Percentiles rank a stretch among this genome's conserved stretches.
These are phyloP conservation scores for Discoglossus pictus DNA, from an alignment of 2,797 vertebrate species.

Conservation along the genomic window DNA sequence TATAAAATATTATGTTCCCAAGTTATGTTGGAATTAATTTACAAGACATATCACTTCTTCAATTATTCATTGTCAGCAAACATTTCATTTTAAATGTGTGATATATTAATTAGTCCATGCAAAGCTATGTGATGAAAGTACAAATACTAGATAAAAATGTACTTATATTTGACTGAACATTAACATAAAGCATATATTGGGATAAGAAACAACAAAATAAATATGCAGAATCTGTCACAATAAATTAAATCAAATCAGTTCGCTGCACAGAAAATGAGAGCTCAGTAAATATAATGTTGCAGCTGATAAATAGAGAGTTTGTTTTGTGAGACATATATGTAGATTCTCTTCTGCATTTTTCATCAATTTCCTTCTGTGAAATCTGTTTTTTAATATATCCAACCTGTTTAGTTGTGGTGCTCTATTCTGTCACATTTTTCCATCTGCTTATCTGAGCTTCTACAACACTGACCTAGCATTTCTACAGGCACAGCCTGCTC, in stretches of 20 bases:
- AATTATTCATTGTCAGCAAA: slow-evolving; percentile 20
- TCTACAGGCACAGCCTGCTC: slow-evolving; percentile 33
- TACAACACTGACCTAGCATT: slow-evolving; percentile 26
- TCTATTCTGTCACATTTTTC: slow-evolving; percentile 27
- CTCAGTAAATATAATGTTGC: slow-evolving; percentile 19
- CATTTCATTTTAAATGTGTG: slow-evolving; percentile 1
- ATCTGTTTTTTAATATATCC: slow-evolving; percentile 1
- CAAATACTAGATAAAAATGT: too few relatives aligned
- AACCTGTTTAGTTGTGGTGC: slow-evolving; percentile 10
- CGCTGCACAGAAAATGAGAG: too few relatives aligned
- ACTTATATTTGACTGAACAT: too few relatives aligned
- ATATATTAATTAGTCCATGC: slow-evolving; percentile 28
- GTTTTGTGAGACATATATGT: neutral
- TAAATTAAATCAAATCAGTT: too few relatives aligned
- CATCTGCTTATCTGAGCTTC: slow-evolving; percentile 3
- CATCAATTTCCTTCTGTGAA: too few relatives aligned
- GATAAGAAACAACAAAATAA: too few relatives aligned
- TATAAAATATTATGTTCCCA: slow-evolving; percentile 13
- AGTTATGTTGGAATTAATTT: slow-evolving; percentile 23
- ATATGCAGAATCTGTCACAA: too few relatives aligned
- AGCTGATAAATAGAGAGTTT: neutral
- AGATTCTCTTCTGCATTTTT: too few relatives aligned
- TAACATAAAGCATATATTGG: too few relatives aligned
- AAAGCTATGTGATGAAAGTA: too few relatives aligned
- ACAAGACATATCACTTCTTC: slow-evolving; percentile 23